These are phyloP conservation scores for Caenorhabditis sp. DNA, from an alignment of 2,888 invertebrate species.

Conservation along the genomic window DNA sequence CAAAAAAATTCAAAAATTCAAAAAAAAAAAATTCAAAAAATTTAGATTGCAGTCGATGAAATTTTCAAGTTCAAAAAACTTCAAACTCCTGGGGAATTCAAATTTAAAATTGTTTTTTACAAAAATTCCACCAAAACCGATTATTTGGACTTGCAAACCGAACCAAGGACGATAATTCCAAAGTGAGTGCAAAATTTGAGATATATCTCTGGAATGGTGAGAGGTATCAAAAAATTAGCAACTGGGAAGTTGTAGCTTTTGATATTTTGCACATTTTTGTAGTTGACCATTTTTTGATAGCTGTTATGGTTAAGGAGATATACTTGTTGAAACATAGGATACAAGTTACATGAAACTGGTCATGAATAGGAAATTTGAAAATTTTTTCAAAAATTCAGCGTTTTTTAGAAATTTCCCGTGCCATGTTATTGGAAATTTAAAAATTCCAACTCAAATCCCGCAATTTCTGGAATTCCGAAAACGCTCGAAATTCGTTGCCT, in stretches of 20 bases:
- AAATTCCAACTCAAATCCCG: slow-evolving; percentile 34
- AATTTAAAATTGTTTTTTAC: slow-evolving; percentile 30
- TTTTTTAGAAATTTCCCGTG: slow-evolving; percentile 31
- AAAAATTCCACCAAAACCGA: slow-evolving; percentile 30
- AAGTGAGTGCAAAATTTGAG: slow-evolving; percentile 43
- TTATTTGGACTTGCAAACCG: slow-evolving; percentile 40
- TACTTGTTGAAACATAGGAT: no score
- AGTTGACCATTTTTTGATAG: no score
- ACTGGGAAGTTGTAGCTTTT: no score
- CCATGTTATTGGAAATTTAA: slow-evolving; percentile 6
- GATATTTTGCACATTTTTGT: no score
- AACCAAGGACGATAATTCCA: slow-evolving; percentile 31
- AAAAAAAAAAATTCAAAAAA: not conserved
- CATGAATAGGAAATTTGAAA: no score
- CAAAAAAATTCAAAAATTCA: not conserved
- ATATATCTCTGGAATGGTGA: no score
- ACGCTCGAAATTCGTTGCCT: slow-evolving; percentile 25
- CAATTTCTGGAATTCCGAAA: slow-evolving; percentile 46
- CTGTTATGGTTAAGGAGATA: no score
- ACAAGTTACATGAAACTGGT: no score
- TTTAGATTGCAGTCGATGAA: not conserved
- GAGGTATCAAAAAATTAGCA: no score
- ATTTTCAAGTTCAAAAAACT: not conserved
- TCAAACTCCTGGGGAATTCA: not conserved
- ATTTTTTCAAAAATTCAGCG: not conserved